Evolutionary conservation across 2,888 invertebrate genomes (phyloP), one percentile per base, ranked within the genome.

Genomic region (Rhingia rostrata): DNA sequence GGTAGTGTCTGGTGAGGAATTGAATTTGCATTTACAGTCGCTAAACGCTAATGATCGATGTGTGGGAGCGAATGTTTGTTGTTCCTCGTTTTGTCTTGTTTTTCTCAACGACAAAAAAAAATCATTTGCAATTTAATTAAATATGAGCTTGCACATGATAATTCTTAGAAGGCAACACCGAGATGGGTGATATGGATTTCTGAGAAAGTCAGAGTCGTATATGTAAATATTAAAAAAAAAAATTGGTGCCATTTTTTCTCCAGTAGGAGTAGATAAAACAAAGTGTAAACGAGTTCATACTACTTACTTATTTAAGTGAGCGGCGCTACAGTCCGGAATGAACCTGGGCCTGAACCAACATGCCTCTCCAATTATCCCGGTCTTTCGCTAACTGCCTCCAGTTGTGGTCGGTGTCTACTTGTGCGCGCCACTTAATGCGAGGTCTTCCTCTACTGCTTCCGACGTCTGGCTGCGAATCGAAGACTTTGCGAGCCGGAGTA

Each of bases 11-110:
- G 35, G n/a, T 22, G 61, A 67, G 41, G 35, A 41, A 69, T 64
- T 63, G 45, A 77, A 66, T 77, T 82, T 82, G 77, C 61, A 72
- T 81, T 70, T 64, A 41, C 30, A 49, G 54, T 33, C 54, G 33
- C 49, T 22, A 22, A 72, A 66, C 39, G 53, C 60, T 70, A 70
- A 70, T 77, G 72, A 82, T 77, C 32, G 33, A 54, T 72, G 61
- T 66, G 77, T 53, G 66, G 60, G 60, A 73, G 64, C 7, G 53
- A 49, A n/a, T 22, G 41, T 35, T n/a, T 45, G 9, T 54, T 6
- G 22, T 22, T 22, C 22, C 22, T 22, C 45, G 10, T 35, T 4
- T 43, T 7, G 14, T 22, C 9, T 39, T 60, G 4, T 58, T 58
- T 14, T 58, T 30, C 41, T 39, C 33, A 30, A 47, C 39, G 49